Evolutionary conservation across 2,113 vertebrate genomes (phyloP).

Genomic region (Oophaga pumilio): DNA sequence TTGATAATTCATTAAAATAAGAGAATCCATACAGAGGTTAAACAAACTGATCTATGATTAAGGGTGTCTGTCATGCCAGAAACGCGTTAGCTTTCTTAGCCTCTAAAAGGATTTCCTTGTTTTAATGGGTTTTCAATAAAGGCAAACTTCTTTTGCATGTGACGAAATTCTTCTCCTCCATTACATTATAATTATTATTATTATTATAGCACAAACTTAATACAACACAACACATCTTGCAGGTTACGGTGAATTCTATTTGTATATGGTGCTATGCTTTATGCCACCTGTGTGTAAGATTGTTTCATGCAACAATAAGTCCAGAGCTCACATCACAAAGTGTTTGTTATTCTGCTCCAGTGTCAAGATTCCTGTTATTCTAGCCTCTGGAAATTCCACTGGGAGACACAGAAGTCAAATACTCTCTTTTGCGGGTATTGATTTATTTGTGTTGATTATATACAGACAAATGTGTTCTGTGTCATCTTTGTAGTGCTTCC

Average conservation of each 20-base stretch:
- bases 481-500: not conserved
- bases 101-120: too few relatives aligned
- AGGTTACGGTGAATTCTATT: not conserved
- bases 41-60: too few relatives aligned
- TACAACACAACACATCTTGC: too few relatives aligned
- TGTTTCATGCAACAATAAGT: not conserved
- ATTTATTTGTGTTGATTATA: conserved; percentile 44
- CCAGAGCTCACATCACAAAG: not conserved
- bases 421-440: conserved; percentile 20
- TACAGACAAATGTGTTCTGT: conserved; percentile 38
- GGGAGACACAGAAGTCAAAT: conserved; percentile 18
- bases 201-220: too few relatives aligned
- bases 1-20: too few relatives aligned
- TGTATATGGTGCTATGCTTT: not conserved
- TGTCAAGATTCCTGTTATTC: conserved; percentile 29
- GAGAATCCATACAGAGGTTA: too few relatives aligned
- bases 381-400: not conserved
- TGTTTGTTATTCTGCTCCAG: conserved; percentile 2
- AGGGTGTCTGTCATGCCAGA: too few relatives aligned
- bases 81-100: too few relatives aligned
- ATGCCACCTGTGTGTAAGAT: not conserved
- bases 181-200: too few relatives aligned
- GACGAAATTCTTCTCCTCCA: too few relatives aligned
- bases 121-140: too few relatives aligned
- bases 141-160: too few relatives aligned